These are phyloP conservation scores for Griposia aprilina DNA, from an alignment of 2,888 invertebrate genomes.

Conservation along the genomic window DNA sequence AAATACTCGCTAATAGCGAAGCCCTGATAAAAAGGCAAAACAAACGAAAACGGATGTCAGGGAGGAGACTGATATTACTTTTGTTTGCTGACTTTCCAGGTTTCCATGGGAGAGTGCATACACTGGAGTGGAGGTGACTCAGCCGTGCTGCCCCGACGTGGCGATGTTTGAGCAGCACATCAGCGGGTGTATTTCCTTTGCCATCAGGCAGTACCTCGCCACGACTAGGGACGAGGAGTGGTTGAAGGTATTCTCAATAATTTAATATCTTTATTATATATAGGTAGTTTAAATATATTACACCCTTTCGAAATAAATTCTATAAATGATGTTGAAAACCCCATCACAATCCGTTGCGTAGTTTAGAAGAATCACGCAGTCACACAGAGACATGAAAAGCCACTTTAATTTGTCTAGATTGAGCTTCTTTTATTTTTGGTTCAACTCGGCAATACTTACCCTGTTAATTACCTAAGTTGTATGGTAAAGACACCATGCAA, in stretches of 20 bases:
- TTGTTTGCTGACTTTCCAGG: slow-evolving; percentile 72
- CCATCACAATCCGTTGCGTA: not conserved
- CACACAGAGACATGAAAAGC: not conserved
- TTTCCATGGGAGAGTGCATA: slow-evolving; percentile 92
- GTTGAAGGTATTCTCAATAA: slow-evolving; percentile 74
- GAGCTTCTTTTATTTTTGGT: not conserved
- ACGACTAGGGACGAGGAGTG: slow-evolving; percentile 86
- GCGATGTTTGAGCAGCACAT: slow-evolving; percentile 91
- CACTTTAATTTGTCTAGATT: not conserved
- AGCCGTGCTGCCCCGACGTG: slow-evolving; percentile 91
- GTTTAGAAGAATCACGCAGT: not conserved
- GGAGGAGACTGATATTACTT: not conserved
- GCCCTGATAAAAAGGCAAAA: not conserved
- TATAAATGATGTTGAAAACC: not conserved
- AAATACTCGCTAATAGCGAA: not conserved
- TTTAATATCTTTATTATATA: not conserved
- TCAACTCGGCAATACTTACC: not conserved
- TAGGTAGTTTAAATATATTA: not conserved
- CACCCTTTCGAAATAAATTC: too few species aligned
- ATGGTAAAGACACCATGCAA: not conserved
- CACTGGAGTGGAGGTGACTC: slow-evolving; percentile 91
- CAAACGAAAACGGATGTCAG: not conserved
- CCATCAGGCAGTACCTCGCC: slow-evolving; percentile 86
- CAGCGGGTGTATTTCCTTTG: slow-evolving; percentile 90
- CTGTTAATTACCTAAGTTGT: not conserved